Evolutionary conservation across 2,113 vertebrate genomes (phyloP).

Genomic region (Antechinus flavipes): DNA sequence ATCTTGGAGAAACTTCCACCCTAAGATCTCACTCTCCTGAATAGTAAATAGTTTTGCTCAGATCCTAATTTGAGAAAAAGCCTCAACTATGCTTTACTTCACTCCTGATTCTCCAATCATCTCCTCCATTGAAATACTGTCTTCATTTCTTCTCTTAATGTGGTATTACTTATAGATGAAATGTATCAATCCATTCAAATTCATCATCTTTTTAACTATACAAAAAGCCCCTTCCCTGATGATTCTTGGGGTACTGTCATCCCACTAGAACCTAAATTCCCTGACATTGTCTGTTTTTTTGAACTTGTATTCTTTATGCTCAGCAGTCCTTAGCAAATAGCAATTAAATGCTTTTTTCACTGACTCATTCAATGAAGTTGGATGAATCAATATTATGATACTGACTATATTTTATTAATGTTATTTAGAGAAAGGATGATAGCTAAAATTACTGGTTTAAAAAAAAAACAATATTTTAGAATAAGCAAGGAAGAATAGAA

Average conservation of each 20-base stretch:
- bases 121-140: no score
- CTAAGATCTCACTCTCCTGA: no score
- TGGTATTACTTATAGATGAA: background rate
- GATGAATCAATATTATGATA: constrained; percentile 36
- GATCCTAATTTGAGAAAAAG: no score
- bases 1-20: no score
- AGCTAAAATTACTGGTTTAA: constrained; percentile 3
- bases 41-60: no score
- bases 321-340: constrained; percentile 8
- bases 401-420: constrained; percentile 42
- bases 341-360: background rate
- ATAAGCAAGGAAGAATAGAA: constrained; percentile 3
- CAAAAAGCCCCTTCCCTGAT: background rate
- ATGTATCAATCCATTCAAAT: background rate
- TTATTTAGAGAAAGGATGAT: constrained; percentile 26
- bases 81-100: no score
- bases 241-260: background rate
- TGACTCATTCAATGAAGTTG: constrained; percentile 9
- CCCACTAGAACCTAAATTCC: background rate
- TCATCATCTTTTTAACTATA: background rate
- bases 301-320: constrained; percentile 12
- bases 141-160: background rate
- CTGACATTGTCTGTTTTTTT: constrained; percentile 24
- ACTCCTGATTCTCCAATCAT: background rate
- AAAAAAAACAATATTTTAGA: constrained; percentile 1